Evolutionary conservation across 2,888 invertebrate genomes (phyloP), one percentile per base, ranked within the genome.

Genomic region (Taphrorychus bicolor): DNA sequence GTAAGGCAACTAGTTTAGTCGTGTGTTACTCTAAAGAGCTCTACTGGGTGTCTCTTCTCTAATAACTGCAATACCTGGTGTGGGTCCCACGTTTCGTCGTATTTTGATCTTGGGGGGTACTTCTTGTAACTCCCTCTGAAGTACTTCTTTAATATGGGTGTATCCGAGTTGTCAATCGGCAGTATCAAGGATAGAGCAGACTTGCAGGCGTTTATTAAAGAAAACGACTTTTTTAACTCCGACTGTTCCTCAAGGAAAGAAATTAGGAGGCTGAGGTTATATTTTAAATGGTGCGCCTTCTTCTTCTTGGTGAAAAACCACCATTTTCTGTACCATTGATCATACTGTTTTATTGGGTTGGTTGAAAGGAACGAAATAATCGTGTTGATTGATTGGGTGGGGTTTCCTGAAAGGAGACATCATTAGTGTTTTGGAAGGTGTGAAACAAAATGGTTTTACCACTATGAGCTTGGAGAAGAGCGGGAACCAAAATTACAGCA

Each of bases 31-130:
- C 21, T 7, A 42, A n/a, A 11, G 54, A n/a, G 16, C n/a, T 54
- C 24, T n/a, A 24, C 4, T 3, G 54, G 54, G 16, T 23, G 24
- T 7, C 22, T 5, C n/a, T 19, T 51, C 7, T 17, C 9, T 51
- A 51, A 19, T 4, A 5, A 3, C 7, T 5, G 5, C 14, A 45
- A 16, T 5, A 54, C 23, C 11, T n/a, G 23, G 4, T 32, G 32
- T 22, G 49, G 52, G 32, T 32, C 32, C 58, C 58, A 63, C n/a
- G 63, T 63, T n/a, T 22, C 24, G 23, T 45, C 17, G 22, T 63
- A 63, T 23, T 63, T 63, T 16, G 58, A 58, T 59, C 16, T 45
- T 11, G 63, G 58, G 2, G 58, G 63, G 17, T 63, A 59, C 7
- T 48, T 5, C 45, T 63, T 59, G 18, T 59, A 63, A 22, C 4